Conservation (phyloP, 2,888 invertebrate species). For the Ceramica pisi region DNA sequence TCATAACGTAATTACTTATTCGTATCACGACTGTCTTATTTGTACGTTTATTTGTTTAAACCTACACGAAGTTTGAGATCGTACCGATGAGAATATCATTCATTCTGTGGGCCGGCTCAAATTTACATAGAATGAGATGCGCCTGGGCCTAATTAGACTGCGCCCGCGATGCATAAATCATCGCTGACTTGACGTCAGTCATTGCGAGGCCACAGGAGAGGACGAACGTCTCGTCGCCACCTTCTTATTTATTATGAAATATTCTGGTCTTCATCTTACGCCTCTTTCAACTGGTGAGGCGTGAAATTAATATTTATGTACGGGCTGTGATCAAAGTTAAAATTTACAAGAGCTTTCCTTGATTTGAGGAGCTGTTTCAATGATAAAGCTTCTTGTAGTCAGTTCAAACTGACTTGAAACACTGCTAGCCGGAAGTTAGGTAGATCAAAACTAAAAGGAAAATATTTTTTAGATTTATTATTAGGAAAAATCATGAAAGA, state of each 20-base stretch:
- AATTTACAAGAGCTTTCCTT: constrained; percentile 37
- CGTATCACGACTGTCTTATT: constrained; percentile 64
- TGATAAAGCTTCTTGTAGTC: background rate
- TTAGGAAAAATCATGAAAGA: too few species aligned
- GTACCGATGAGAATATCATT: constrained; percentile 72
- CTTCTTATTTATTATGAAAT: constrained; percentile 66
- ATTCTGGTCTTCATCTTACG: constrained; percentile 60
- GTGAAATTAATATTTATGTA: constrained; percentile 57
- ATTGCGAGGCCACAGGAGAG: constrained; percentile 65
- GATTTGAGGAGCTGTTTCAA: constrained; percentile 19
- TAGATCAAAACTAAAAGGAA: background rate
- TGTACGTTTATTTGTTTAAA: constrained; percentile 70
- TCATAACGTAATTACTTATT: constrained; percentile 63
- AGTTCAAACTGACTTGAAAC: background rate
- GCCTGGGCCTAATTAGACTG: constrained; percentile 84
- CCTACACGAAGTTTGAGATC: constrained; percentile 70
- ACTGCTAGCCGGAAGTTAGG: background rate
- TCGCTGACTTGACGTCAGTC: constrained; percentile 76
- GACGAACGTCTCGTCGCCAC: constrained; percentile 63
- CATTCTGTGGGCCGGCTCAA: constrained; percentile 68
- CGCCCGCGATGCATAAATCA: constrained; percentile 81
- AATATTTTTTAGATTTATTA: background rate
- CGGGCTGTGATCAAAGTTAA: constrained; percentile 54
- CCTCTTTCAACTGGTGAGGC: constrained; percentile 56
- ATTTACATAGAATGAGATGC: constrained; percentile 87